These are phyloP conservation scores for Steinernema carpocapsae DNA, from an alignment of 2,888 invertebrate species.

Conservation along the genomic window DNA sequence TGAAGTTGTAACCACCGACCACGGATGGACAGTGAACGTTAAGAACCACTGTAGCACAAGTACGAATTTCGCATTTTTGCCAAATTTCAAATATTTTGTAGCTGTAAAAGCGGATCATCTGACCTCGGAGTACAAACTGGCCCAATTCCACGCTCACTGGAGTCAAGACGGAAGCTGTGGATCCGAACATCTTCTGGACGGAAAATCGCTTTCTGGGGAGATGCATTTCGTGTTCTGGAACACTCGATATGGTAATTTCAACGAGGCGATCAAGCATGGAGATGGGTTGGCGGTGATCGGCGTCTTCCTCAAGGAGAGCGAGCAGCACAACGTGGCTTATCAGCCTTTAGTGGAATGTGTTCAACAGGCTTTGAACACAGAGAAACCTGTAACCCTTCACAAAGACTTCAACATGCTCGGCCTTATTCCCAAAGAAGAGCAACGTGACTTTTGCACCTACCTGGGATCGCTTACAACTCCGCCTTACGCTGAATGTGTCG, in stretches of 20 bases:
- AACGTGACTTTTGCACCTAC: slow-evolving; percentile 69
- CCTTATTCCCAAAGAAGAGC: slow-evolving; percentile 46
- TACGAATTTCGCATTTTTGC: neutral
- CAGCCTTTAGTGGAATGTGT: slow-evolving; percentile 53
- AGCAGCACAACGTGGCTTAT: slow-evolving; percentile 47
- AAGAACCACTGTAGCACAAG: slow-evolving; percentile 3
- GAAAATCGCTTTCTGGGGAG: slow-evolving; percentile 58
- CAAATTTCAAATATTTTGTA: neutral
- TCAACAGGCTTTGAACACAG: slow-evolving; percentile 34
- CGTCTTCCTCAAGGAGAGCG: slow-evolving; percentile 53
- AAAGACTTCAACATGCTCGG: slow-evolving; percentile 38
- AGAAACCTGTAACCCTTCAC: slow-evolving; percentile 43
- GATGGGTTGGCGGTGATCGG: slow-evolving; percentile 65
- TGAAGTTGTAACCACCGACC: slow-evolving; percentile 9
- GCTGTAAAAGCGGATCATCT: slow-evolving; percentile 7
- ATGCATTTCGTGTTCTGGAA: slow-evolving; percentile 67
- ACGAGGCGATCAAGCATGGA: slow-evolving; percentile 56
- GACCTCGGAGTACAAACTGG: slow-evolving; percentile 46
- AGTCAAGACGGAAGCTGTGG: slow-evolving; percentile 56
- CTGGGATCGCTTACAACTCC: slow-evolving; percentile 70
- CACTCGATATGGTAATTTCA: slow-evolving; percentile 56
- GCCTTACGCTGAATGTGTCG: slow-evolving; percentile 69
- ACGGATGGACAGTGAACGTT: slow-evolving; percentile 10
- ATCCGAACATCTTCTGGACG: slow-evolving; percentile 62
- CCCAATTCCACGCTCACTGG: slow-evolving; percentile 68